A percentile compares a stretch with the other conserved stretches of the same genome.
Evolutionary conservation across 1,140 invertebrate species (phyloP).

Genomic region (Ooceraea biroi): DNA sequence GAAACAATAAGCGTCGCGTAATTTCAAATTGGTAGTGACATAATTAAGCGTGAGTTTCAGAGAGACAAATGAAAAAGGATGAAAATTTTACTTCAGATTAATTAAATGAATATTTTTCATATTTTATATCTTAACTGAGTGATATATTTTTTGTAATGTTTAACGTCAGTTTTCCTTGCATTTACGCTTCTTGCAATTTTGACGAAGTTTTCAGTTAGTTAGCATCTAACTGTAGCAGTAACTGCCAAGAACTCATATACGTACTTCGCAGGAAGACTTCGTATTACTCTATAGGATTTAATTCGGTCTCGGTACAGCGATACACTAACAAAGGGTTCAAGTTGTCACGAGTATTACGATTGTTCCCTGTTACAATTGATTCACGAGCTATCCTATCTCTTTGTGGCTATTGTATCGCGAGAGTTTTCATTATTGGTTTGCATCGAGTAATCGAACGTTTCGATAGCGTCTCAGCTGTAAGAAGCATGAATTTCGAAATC

Average conservation of each 20-base stretch:
- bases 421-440: conserved; percentile 34
- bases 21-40: not conserved
- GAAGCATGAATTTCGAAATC: conserved; percentile 32
- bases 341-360: conserved; percentile 21
- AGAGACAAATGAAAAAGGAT: not conserved
- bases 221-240: not conserved
- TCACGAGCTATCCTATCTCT: not conserved
- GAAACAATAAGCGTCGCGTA: not conserved
- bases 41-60: conserved; percentile 11
- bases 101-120: not conserved
- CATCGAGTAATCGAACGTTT: conserved; percentile 23
- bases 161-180: not conserved
- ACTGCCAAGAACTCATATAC: not conserved
- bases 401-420: not conserved
- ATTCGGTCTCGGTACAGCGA: not conserved
- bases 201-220: not conserved
- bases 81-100: not conserved
- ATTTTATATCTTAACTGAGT: not conserved
- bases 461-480: conserved; percentile 7
- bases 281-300: not conserved
- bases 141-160: not conserved
- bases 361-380: conserved; percentile 36
- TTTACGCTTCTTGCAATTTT: not conserved
- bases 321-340: not conserved
- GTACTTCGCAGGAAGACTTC: conserved; percentile 2